These are phyloP conservation scores for Momotus momota DNA, from an alignment of 2,797 vertebrate species.

Conservation along the genomic window DNA sequence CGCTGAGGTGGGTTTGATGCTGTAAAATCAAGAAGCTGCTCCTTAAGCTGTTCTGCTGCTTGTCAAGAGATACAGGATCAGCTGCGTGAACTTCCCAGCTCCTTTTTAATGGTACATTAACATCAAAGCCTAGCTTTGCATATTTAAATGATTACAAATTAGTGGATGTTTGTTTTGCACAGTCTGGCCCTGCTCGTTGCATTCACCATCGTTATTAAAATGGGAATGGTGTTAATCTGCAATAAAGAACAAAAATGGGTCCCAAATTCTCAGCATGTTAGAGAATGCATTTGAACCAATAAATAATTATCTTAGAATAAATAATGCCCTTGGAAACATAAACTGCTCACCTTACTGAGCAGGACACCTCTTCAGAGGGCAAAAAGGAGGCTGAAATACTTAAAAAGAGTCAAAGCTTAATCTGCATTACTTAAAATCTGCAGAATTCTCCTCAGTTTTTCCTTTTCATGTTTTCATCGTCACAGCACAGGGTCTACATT, in stretches of 20 bases:
- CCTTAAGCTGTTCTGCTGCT: not conserved
- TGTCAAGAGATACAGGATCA: not conserved
- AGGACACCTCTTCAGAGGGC: not conserved
- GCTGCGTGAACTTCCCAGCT: not conserved
- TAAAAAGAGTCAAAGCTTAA: not conserved
- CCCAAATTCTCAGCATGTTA: not conserved
- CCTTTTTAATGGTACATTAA: not conserved
- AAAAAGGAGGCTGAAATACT: not conserved
- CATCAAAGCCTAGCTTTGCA: conserved; percentile 37
- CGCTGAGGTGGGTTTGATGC: not conserved
- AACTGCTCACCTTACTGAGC: not conserved
- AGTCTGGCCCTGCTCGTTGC: not conserved
- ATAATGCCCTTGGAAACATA: not conserved
- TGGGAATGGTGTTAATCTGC: conserved; percentile 14
- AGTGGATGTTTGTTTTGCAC: conserved; percentile 18
- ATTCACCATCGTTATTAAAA: not conserved
- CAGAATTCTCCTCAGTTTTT: not conserved
- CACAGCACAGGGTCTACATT: not conserved
- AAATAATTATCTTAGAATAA: not conserved
- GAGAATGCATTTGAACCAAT: not conserved
- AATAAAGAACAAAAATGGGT: not conserved
- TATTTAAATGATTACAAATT: conserved; percentile 56
- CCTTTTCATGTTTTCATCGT: not conserved
- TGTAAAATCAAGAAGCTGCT: not conserved
- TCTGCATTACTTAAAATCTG: not conserved